Conservation (phyloP, 2,797 vertebrate species). For the Poecilia picta region DNA sequence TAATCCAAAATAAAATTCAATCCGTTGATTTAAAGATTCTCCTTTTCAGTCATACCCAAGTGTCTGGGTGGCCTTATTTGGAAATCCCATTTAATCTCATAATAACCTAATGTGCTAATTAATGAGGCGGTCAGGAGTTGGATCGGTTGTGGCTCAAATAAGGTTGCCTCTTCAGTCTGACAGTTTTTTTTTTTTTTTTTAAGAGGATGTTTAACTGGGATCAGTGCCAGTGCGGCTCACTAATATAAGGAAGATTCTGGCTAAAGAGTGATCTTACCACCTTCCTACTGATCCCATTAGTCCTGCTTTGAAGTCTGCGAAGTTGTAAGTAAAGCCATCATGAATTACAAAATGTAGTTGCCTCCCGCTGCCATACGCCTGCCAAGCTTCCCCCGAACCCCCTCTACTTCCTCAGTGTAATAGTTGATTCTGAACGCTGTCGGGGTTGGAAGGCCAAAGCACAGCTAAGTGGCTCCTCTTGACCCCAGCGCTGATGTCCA, state of each 20-base stretch:
- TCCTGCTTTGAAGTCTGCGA: conserved; percentile 65
- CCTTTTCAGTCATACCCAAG: conserved; percentile 28
- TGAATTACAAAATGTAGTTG: conserved; percentile 52
- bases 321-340: conserved; percentile 55
- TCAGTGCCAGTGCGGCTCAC: conserved; percentile 39
- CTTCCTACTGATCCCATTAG: conserved; percentile 54
- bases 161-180: conserved; percentile 21
- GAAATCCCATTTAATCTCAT: conserved; percentile 27
- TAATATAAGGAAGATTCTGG: conserved; percentile 49
- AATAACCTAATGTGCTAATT: conserved; percentile 30
- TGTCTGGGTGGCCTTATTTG: conserved; percentile 11
- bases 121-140: conserved; percentile 1
- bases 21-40: conserved; percentile 43
- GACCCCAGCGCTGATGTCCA: conserved; percentile 75
- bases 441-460: conserved; percentile 70
- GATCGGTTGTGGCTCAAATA: conserved; percentile 36
- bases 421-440: conserved; percentile 65
- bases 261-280: conserved; percentile 56
- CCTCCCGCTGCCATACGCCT: conserved; percentile 54
- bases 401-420: conserved; percentile 61
- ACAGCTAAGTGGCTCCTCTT: conserved; percentile 80
- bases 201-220: conserved; percentile 28
- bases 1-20: conserved; percentile 20
- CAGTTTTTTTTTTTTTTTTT: conserved; percentile 29
- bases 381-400: conserved; percentile 40